A percentile compares a stretch with the other conserved stretches of the same genome.
Evolutionary conservation across 1,140 invertebrate species (phyloP).

Genomic region (Neotoxoptera formosana): DNA sequence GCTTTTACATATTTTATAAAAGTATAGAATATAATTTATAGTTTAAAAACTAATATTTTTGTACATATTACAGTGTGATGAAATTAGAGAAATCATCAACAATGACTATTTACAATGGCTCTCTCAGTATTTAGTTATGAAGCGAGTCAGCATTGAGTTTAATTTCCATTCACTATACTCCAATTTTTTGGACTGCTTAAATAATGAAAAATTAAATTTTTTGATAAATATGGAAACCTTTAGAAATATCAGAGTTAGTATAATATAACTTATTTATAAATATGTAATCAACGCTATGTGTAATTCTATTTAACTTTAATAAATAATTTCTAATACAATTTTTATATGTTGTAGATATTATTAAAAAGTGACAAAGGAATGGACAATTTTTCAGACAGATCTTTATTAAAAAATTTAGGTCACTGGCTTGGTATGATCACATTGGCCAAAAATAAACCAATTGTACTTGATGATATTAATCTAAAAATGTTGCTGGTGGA

Average conservation of each 20-base stretch:
- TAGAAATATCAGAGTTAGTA: constrained; percentile 88
- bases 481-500: constrained; percentile 93
- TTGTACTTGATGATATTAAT: constrained; percentile 90
- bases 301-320: not conserved
- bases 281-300: not conserved
- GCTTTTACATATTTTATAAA: not conserved
- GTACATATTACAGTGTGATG: constrained; percentile 74
- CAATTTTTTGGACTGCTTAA: constrained; percentile 92
- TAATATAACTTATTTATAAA: not conserved
- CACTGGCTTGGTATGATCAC: constrained; percentile 99
- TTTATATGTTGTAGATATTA: constrained; percentile 70
- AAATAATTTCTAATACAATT: not conserved
- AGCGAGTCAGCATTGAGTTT: constrained; percentile 95
- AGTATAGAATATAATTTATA: not conserved
- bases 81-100: constrained; percentile 89
- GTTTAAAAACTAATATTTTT: not conserved
- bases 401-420: constrained; percentile 96
- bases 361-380: constrained; percentile 95
- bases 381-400: constrained; percentile 96
- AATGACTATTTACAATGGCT: constrained; percentile 96
- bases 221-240: constrained; percentile 94
- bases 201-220: constrained; percentile 81
- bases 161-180: constrained; percentile 98
- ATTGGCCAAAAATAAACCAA: constrained; percentile 92
- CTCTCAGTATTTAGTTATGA: constrained; percentile 98